Evolutionary conservation across 2,797 vertebrate species (phyloP).

Genomic region (Babyrousa celebensis): DNA sequence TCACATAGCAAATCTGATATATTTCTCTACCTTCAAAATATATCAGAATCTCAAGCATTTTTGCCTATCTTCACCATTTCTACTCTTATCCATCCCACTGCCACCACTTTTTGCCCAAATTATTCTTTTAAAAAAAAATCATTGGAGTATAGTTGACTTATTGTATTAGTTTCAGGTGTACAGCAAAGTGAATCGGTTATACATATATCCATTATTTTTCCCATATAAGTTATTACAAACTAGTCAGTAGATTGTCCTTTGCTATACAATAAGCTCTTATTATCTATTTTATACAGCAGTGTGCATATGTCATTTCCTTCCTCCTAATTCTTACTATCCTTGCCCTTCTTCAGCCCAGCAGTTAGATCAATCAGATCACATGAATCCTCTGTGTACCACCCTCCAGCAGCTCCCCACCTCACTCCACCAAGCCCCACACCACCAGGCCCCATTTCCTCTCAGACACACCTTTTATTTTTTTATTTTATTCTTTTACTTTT

Average conservation of each 20-base stretch:
- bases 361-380: neutral
- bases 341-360: neutral
- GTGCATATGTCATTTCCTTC: too few relatives aligned
- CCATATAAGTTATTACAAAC: too few relatives aligned
- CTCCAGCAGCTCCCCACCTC: neutral
- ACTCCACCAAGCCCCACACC: neutral
- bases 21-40: conserved; percentile 27
- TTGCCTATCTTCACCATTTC: neutral
- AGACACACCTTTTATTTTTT: neutral
- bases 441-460: neutral
- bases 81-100: neutral
- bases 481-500: too few relatives aligned
- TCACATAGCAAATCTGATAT: neutral
- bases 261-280: too few relatives aligned
- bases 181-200: too few relatives aligned
- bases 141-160: too few relatives aligned
- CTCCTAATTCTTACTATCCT: neutral
- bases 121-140: neutral
- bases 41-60: conserved; percentile 26
- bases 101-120: neutral
- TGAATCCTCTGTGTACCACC: neutral
- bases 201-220: too few relatives aligned
- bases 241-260: too few relatives aligned
- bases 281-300: too few relatives aligned
- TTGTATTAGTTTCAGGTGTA: too few relatives aligned